phyloP scores from a whole-genome alignment of 1,140 invertebrate species.

The Mylabris phalerata region DNA sequence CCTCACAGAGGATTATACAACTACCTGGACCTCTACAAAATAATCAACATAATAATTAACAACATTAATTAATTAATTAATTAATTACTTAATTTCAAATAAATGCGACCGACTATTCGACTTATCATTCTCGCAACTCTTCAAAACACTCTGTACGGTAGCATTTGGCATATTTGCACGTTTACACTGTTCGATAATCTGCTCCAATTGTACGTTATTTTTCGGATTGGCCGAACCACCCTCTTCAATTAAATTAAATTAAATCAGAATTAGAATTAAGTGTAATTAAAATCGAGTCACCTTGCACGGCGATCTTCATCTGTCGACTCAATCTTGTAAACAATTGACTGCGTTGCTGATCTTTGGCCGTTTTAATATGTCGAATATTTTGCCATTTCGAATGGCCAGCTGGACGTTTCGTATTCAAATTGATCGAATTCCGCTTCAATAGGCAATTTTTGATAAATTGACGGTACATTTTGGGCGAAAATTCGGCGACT shows the following conservation, averaged over 20 bases:
- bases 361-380: conserved; percentile 58
- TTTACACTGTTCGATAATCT: conserved; percentile 52
- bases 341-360: conserved; percentile 46
- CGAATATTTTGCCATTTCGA: conserved; percentile 69
- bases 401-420: conserved; percentile 54
- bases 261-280: conserved; percentile 10
- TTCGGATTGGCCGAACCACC: conserved; percentile 50
- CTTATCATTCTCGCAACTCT: conserved; percentile 43
- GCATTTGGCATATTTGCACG: conserved; percentile 52
- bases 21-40: conserved; percentile 42
- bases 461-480: no score
- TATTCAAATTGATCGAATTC: not conserved
- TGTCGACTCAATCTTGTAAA: conserved; percentile 44
- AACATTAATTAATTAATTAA: not conserved
- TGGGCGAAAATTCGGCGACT: no score
- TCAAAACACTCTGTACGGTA: conserved; percentile 52
- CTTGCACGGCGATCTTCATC: conserved; percentile 51
- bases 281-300: conserved; percentile 35
- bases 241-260: conserved; percentile 37
- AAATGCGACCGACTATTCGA: conserved; percentile 35
- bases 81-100: conserved; percentile 41
- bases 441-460: not conserved
- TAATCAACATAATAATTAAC: conserved; percentile 22
- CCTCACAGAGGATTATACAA: conserved; percentile 41
- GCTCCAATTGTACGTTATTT: conserved; percentile 49